Conservation (phyloP, 2,888 invertebrate genomes). For the Cephus spinipes region DNA sequence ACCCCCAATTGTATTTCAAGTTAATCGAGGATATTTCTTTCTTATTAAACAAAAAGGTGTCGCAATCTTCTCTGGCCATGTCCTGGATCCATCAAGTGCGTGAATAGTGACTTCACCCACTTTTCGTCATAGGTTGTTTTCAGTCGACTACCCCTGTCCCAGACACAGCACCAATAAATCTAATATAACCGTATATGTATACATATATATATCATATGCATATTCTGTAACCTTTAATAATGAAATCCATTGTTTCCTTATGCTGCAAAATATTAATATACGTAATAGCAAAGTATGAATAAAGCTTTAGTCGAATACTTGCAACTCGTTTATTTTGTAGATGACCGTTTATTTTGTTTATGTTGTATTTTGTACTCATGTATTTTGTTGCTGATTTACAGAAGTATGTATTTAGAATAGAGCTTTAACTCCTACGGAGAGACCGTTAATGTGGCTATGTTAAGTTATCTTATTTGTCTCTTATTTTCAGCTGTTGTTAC, state of each 20-base stretch:
- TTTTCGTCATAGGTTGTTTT: background rate
- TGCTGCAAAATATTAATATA: too few species aligned
- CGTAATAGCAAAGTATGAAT: background rate
- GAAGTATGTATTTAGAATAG: background rate
- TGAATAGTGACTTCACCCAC: background rate
- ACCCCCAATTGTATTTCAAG: background rate
- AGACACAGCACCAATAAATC: background rate
- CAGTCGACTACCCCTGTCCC: background rate
- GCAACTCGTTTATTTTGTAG: too few species aligned
- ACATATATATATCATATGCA: too few species aligned
- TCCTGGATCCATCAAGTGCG: background rate
- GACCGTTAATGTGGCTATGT: background rate
- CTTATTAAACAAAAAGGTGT: background rate
- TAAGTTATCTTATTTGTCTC: background rate
- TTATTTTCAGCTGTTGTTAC: background rate
- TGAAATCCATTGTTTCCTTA: too few species aligned
- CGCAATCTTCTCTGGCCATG: background rate
- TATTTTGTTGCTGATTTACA: too few species aligned
- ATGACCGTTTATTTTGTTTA: too few species aligned
- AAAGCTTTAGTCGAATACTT: background rate
- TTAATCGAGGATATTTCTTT: background rate
- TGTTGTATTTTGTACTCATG: too few species aligned
- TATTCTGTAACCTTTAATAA: too few species aligned
- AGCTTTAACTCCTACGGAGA: background rate
- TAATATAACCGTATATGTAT: background rate